These are phyloP conservation scores for Clarias pachynema DNA, from an alignment of 2,797 vertebrate genomes.

Conservation along the genomic window DNA sequence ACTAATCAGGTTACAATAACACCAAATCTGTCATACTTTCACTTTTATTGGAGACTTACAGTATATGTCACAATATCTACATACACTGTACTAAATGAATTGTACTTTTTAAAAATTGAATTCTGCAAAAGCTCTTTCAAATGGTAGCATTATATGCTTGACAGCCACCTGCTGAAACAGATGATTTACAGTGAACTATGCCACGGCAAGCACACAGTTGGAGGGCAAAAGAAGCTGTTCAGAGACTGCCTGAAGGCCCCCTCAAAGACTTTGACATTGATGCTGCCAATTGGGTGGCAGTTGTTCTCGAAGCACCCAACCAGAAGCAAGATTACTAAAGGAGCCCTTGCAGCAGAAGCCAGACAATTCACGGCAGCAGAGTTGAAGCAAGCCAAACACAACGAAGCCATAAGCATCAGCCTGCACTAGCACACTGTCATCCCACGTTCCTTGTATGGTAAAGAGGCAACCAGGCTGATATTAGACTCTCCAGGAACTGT, in stretches of 20 bases:
- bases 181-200: neutral
- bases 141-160: neutral
- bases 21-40: neutral
- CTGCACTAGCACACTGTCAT: neutral
- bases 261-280: neutral
- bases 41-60: neutral
- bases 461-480: neutral
- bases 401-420: neutral
- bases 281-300: neutral
- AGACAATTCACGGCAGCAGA: neutral
- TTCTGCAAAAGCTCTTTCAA: neutral
- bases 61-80: neutral
- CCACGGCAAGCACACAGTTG: neutral
- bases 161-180: neutral
- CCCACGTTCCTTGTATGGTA: neutral
- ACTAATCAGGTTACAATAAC: neutral
- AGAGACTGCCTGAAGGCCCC: neutral
- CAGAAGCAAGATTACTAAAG: neutral
- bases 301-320: neutral
- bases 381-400: neutral
- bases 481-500: neutral
- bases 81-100: neutral
- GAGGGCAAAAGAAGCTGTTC: neutral
- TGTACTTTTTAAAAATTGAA: neutral
- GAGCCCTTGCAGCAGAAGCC: neutral